Evolutionary conservation across 2,113 vertebrate species (phyloP), one percentile per base, ranked within the genome.

Genomic region (Callipepla squamata): DNA sequence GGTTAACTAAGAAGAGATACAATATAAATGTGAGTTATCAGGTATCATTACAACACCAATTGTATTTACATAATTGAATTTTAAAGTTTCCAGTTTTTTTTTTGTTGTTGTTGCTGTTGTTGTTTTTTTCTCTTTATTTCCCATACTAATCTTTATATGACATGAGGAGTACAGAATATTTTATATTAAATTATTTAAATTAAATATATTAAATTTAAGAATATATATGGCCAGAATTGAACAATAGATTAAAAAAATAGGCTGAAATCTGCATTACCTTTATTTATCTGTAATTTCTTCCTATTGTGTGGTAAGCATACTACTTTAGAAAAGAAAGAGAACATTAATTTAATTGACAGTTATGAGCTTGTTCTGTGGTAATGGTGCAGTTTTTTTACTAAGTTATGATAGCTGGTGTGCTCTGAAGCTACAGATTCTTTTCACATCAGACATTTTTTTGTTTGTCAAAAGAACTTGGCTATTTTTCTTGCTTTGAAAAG

Each of bases 401-500:
- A 94, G 30, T 26, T 26, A 91, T 23, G 6, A 8, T 58, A 66
- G 45, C 7, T 83, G 15, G 13, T 53, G 17, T 78, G 34, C 4
- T 83, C 42, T 80, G 38, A 67, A 90, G 9, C 19, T 76, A 34
- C 44, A 38, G 34, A 36, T n/a, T 94, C 18, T 79, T 93, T 90
- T 81, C 57, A 5, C 1, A 2, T n/a, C 25, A 65, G 22, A 59
- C 1, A 5, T 53, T 77, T 80, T 74, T 78, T 86, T 1, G 0
- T 13, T 42, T 95, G 48, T 85, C 62, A 76, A 42, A 84, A 58
- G 36, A 89, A 68, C 36, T 38, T 38, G 6, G 14, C 1, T 2
- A 34, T 88, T 91, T 67, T 73, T 5, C 65, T 89, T 87, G 21
- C 15, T 58, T 81, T 74, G 28, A 78, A 74, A 89, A 89, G 69